Evolutionary conservation across 2,797 vertebrate genomes (phyloP).

Genomic region (Rhynchotus rufescens): DNA sequence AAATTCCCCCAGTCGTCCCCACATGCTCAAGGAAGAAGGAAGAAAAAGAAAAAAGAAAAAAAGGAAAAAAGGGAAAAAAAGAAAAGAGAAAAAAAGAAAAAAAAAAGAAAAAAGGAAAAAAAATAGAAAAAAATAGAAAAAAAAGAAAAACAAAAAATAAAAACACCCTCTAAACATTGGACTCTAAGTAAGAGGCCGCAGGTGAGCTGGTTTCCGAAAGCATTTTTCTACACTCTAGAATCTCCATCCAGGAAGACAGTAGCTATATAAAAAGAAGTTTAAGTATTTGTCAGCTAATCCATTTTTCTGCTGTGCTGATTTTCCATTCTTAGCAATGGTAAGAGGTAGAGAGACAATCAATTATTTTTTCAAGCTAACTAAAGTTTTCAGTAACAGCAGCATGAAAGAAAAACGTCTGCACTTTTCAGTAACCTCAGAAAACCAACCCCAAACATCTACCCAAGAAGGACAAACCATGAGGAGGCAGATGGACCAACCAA

Average conservation of each 20-base stretch:
- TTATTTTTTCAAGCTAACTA: not conserved
- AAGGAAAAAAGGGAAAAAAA: too few relatives aligned
- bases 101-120: too few relatives aligned
- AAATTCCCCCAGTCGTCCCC: not conserved
- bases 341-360: not conserved
- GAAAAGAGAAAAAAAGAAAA: too few relatives aligned
- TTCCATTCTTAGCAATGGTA: not conserved
- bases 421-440: not conserved
- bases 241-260: fast-evolving
- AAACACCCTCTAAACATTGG: not conserved
- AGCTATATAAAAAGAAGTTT: not conserved
- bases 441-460: not conserved
- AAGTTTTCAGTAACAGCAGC: not conserved
- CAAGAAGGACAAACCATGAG: not conserved
- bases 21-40: not conserved
- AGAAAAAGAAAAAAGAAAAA: too few relatives aligned
- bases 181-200: not conserved
- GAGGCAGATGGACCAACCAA: not conserved
- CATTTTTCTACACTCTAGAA: not conserved
- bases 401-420: not conserved
- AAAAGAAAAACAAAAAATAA: too few relatives aligned
- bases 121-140: too few relatives aligned
- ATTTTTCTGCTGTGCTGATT: not conserved
- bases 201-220: not conserved
- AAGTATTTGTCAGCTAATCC: not conserved